phyloP scores from a whole-genome alignment of 2,797 vertebrate species.

The Rhinoraja longicauda region DNA sequence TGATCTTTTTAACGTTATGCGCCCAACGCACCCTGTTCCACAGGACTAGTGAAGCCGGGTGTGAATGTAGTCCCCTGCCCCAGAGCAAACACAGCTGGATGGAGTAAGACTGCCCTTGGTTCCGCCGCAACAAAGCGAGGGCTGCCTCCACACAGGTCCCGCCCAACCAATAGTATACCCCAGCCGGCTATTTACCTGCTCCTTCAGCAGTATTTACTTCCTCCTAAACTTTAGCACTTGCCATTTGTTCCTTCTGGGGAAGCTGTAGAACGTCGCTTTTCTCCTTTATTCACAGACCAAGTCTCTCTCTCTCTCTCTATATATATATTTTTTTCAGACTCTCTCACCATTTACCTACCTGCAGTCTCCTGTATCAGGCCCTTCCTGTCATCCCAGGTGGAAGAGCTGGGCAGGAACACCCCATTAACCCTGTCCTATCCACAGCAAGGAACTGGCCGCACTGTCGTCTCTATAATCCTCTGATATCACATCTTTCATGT shows the following conservation, averaged over 20 bases:
- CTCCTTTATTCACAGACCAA: neutral
- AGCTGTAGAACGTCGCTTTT: neutral
- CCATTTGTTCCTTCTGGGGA: neutral
- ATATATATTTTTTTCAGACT: too few relatives aligned
- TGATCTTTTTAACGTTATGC: neutral
- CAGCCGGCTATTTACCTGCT: neutral
- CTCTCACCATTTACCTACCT: too few relatives aligned
- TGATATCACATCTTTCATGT: neutral
- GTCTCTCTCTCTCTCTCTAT: neutral
- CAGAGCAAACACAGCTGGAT: neutral
- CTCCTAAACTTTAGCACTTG: neutral
- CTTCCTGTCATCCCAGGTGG: neutral
- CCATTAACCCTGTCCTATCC: slow-evolving; percentile 8
- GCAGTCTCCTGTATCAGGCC: neutral
- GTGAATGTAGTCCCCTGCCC: too few relatives aligned
- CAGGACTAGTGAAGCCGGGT: too few relatives aligned
- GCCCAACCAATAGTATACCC: neutral
- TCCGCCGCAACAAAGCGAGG: neutral
- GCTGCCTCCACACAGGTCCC: neutral
- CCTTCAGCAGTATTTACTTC: neutral
- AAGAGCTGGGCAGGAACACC: slow-evolving; percentile 1
- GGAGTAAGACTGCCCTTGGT: neutral
- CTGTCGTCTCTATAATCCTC: neutral
- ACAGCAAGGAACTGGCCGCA: neutral
- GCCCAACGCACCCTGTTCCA: neutral